Evolutionary conservation across 1,140 invertebrate genomes (phyloP).

Genomic region (Zaprionus capensis): DNA sequence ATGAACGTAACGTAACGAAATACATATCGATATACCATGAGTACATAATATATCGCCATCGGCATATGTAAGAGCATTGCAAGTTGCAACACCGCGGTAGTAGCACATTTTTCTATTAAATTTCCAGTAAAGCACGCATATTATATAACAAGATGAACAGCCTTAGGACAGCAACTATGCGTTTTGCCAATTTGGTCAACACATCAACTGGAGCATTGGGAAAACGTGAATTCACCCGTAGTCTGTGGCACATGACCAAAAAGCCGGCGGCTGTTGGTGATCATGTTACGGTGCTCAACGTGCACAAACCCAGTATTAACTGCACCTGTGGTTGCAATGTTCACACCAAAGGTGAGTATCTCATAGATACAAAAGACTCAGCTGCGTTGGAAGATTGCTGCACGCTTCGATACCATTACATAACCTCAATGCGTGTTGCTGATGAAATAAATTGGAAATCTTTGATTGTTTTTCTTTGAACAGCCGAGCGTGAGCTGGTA

Average conservation of each 20-base stretch:
- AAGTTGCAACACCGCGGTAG: conserved; percentile 44
- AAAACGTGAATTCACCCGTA: conserved; percentile 87
- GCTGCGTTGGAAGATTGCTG: background rate
- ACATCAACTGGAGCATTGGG: conserved; percentile 84
- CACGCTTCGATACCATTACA: conserved; percentile 46
- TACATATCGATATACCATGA: conserved; percentile 8
- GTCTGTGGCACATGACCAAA: conserved; percentile 89
- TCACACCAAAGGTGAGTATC: conserved; percentile 89
- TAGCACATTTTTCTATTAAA: conserved; percentile 56
- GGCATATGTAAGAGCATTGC: conserved; percentile 22
- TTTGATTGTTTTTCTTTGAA: background rate
- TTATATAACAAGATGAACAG: conserved; percentile 88
- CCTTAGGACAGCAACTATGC: conserved; percentile 87
- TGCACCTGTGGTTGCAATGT: conserved; percentile 88
- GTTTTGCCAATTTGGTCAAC: conserved; percentile 85
- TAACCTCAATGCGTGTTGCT: conserved; percentile 70
- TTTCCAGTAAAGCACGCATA: conserved; percentile 23
- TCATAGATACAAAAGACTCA: background rate
- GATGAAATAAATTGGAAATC: conserved; percentile 25
- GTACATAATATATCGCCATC: conserved; percentile 12
- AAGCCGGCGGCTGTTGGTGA: conserved; percentile 65
- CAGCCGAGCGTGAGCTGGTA: conserved; percentile 93
- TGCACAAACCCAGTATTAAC: conserved; percentile 84
- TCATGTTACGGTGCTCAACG: conserved; percentile 67
- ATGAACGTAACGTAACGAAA: background rate